A percentile compares a stretch with the other conserved stretches of the same genome.
phyloP scores from a whole-genome alignment of 2,888 invertebrate species.

The Dorcus hopei region DNA sequence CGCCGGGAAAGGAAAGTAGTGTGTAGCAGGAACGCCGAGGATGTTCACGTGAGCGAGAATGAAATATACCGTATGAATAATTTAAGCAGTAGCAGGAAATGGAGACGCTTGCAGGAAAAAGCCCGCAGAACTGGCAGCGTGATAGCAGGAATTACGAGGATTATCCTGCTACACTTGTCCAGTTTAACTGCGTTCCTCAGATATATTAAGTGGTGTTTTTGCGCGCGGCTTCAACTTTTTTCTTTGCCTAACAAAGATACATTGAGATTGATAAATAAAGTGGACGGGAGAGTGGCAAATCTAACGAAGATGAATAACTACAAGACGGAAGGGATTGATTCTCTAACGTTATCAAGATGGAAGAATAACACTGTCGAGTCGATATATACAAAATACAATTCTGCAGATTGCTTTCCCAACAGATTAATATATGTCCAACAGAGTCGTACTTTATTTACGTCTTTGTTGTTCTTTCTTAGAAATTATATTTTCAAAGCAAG shows the following conservation, averaged over 20 bases:
- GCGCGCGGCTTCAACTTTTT: neutral
- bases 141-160: slow-evolving; percentile 34
- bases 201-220: slow-evolving; percentile 9
- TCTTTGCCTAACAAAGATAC: neutral
- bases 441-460: too few relatives aligned
- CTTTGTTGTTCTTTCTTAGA: too few relatives aligned
- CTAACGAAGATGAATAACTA: neutral
- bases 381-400: neutral
- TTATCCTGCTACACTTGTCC: slow-evolving; percentile 31
- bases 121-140: slow-evolving; percentile 26
- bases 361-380: slow-evolving; percentile 10
- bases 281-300: neutral
- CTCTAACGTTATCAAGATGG: slow-evolving; percentile 8
- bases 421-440: too few relatives aligned
- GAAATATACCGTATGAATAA: slow-evolving; percentile 43
- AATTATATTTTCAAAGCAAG: too few relatives aligned
- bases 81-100: slow-evolving; percentile 35
- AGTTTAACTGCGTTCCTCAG: slow-evolving; percentile 1
- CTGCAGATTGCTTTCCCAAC: neutral
- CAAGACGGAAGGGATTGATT: neutral
- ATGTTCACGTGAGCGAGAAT: slow-evolving; percentile 38
- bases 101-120: slow-evolving; percentile 30
- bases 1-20: slow-evolving; percentile 15
- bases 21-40: slow-evolving; percentile 15
- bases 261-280: slow-evolving; percentile 2